Evolutionary conservation across 1,140 invertebrate species (phyloP).

Genomic region (Pissodes strobi): DNA sequence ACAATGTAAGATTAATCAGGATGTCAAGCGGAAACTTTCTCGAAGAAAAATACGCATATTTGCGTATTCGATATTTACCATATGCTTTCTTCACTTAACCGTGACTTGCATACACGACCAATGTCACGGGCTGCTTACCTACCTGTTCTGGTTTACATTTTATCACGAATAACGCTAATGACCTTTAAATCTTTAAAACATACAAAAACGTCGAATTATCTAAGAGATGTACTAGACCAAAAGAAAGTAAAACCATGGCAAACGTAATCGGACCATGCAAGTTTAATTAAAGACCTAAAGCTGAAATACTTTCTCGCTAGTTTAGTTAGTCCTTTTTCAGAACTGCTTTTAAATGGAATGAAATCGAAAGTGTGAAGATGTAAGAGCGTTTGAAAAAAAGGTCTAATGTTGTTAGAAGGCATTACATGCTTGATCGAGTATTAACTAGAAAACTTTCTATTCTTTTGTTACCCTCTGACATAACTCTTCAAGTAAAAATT

Average conservation of each 20-base stretch:
- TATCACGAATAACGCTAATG: conserved; percentile 13
- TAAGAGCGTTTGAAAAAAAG: not conserved
- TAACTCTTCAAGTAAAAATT: too few species aligned
- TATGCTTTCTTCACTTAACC: conserved; percentile 26
- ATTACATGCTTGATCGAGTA: not conserved
- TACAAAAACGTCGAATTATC: conserved; percentile 20
- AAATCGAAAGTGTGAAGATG: conserved; percentile 29
- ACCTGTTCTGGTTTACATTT: conserved; percentile 33
- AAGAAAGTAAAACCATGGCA: conserved; percentile 23
- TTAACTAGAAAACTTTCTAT: too few species aligned
- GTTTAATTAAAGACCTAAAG: not conserved
- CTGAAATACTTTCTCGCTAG: conserved; percentile 7
- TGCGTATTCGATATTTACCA: conserved; percentile 18
- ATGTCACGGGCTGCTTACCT: conserved; percentile 25
- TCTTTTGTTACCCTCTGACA: too few species aligned
- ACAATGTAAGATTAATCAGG: conserved; percentile 19
- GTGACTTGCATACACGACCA: conserved; percentile 25
- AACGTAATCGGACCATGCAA: conserved; percentile 16
- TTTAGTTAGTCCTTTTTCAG: conserved; percentile 5
- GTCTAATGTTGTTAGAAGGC: not conserved
- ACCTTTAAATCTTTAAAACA: conserved; percentile 31
- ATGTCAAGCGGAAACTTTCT: conserved; percentile 16
- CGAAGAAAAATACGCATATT: conserved; percentile 18
- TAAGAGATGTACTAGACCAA: conserved; percentile 15
- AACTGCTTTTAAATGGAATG: not conserved